Evolutionary conservation across 2,888 invertebrate genomes (phyloP).

Genomic region (Eristalinus sepulchralis): DNA sequence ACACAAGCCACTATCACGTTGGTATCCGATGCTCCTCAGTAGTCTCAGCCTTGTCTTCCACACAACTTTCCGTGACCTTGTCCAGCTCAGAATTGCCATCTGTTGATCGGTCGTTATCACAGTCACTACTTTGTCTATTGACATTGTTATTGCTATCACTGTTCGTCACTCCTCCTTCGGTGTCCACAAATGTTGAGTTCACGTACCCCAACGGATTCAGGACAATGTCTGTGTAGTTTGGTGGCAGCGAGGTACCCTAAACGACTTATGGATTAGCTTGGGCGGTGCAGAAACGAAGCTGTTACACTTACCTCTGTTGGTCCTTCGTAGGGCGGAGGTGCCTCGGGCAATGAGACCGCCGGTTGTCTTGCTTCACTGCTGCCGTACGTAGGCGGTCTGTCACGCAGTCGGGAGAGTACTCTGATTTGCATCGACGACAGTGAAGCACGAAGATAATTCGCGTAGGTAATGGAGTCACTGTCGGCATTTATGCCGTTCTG

Average conservation of each 20-base stretch:
- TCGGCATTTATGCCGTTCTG: conserved; percentile 38
- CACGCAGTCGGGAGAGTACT: conserved; percentile 72
- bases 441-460: conserved; percentile 70
- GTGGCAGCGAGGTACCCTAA: conserved; percentile 66
- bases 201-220: conserved; percentile 48
- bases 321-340: conserved; percentile 72
- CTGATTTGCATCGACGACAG: conserved; percentile 73
- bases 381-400: conserved; percentile 74
- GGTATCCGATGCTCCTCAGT: not conserved
- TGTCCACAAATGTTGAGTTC: conserved; percentile 46
- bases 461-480: conserved; percentile 41
- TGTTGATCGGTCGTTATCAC: conserved; percentile 35
- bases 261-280: not conserved
- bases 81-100: conserved; percentile 27
- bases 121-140: conserved; percentile 19
- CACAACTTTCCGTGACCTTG: conserved; percentile 10
- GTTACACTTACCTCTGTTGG: conserved; percentile 27
- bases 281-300: not conserved
- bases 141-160: conserved; percentile 17
- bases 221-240: conserved; percentile 70
- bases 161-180: conserved; percentile 14
- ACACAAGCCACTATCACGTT: not conserved
- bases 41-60: conserved; percentile 27
- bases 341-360: conserved; percentile 44
- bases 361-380: not conserved